phyloP scores from a whole-genome alignment of 2,888 invertebrate species.

The Arenicola marina region DNA sequence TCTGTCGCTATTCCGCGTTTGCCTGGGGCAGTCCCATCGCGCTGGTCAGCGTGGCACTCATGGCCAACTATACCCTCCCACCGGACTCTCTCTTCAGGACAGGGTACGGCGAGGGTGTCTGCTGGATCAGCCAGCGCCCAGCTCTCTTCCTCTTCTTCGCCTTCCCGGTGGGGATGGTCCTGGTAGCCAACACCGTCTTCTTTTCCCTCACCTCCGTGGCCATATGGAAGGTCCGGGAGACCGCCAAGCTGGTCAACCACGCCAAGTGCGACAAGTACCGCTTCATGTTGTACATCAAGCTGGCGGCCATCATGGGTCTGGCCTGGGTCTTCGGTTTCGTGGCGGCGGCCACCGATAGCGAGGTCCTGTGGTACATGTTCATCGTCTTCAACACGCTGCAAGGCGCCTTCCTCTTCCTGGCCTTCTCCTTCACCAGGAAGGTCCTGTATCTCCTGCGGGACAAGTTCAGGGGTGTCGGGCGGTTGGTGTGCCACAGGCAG shows the following conservation, averaged over 20 bases:
- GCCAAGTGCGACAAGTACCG: not conserved
- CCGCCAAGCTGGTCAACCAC: not conserved
- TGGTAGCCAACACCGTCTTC: not conserved
- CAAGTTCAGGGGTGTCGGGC: too few relatives aligned
- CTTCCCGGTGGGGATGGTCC: constrained; percentile 1
- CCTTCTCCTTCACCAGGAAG: constrained; percentile 5
- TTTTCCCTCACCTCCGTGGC: not conserved
- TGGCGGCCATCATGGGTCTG: constrained; percentile 13
- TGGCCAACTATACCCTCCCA: not conserved
- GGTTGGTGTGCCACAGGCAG: too few relatives aligned
- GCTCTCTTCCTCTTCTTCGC: constrained; percentile 12
- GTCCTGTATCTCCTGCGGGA: constrained; percentile 3
- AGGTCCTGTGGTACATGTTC: constrained; percentile 12
- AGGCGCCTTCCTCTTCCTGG: constrained; percentile 9
- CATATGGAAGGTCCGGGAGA: not conserved
- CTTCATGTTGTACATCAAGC: constrained; percentile 7
- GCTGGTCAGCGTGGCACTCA: not conserved
- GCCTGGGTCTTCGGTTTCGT: constrained; percentile 15
- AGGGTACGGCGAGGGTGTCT: constrained; percentile 9
- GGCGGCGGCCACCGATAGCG: not conserved
- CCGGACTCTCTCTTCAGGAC: not conserved
- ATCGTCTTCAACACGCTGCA: constrained; percentile 11
- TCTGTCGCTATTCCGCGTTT: not conserved
- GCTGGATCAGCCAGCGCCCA: constrained; percentile 6
- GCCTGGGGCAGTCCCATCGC: not conserved